Base-by-base conservation (phyloP, 2,888 invertebrate species). In the Leucophenga montana region DNA sequence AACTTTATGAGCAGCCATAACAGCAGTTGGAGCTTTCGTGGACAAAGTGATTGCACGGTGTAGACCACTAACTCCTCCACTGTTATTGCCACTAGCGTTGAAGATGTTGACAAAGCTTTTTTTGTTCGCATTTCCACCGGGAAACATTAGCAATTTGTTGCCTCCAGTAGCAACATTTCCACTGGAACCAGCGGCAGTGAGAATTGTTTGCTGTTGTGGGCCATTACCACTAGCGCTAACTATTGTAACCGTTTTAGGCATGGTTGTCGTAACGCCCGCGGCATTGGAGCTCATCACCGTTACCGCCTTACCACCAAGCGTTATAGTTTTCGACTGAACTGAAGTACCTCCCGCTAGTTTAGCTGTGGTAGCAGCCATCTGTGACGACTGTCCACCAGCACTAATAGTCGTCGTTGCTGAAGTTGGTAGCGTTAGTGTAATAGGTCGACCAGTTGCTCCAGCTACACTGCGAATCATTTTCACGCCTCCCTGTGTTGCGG, bases 291-390 rank as follows among this genome's bases (percentile, higher is more conserved):
- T 91, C 90, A 94, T 92, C 87, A 94, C 91, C 0, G 94, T 94
- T 1, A 94, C 92, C 18, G 93, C 92, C 87, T 94, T 94, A 0
- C 94, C 94, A 8, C 93, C 92, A 72, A 93, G 90, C 70, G 92
- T 92, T 31, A 92, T 91, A 27, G 92, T 91, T 83, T 92, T 92
- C 88, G 92, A 88, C 39, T 92, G 87, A 13, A 87, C 75, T 11
- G 77, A 75, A 4, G 71, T 44, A 3, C 77, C 66, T n/a, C 68
- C 70, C 0, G 73, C 68, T 1, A 77, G 48, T 64, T 83, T 84
- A 48, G 86, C 85, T 39, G 61, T 61, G 33, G n/a, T n/a, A n/a
- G n/a, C n/a, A n/a, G 39, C 18, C 39, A 39, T 39, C 6, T 18
- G 16, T 11, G 50, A 46, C 3, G n/a, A n/a, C n/a, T 50, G n/a